Base-by-base conservation (phyloP, 2,888 invertebrate genomes). In the Notodonta ziczac region DNA sequence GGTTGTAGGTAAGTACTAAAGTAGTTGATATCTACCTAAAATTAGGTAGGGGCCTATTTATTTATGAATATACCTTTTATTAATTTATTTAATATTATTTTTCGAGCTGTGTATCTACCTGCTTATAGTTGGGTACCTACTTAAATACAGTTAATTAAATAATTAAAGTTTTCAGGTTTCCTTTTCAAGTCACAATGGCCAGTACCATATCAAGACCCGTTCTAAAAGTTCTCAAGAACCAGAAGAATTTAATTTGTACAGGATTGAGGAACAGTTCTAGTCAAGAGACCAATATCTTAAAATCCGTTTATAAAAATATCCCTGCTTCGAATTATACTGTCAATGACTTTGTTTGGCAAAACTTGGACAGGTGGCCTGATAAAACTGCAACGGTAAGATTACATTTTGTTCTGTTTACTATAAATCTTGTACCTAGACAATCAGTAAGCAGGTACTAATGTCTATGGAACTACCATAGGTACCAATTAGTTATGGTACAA, bases 331-430 rank as follows among this genome's bases (percentile, higher is more conserved):
- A 95, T 69, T 80, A 93, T 16, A 92, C 95, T 4, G 75, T 96
- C 24, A 93, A 95, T 73, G 95, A 96, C 73, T 95, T 93, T 78
- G 87, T 96, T 9, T 96, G 96, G 96, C 88, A 90, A 62, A 93
- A 95, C 73, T 84, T 96, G 65, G 94, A 95, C 56, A 94, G 94
- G 76, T 96, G 96, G 96, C 94, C 95, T n/a, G 94, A 96, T 67
- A 94, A 94, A 77, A 95, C 95, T 42, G 96, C 96, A 52, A 81
- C 95, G 81, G 96, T 96, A 85, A 95, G 95, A 94, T 10, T 56
- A 52, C 1, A 35, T 4, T 35, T 35, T 6, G 9, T 42, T 42
- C 10, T 42, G 42, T 42, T 42, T 10, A 10, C 7, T 35, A 7
- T 35, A 5, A 35, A 35, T 35, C 35, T 35, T 35, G 35, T 35